A percentile compares a stretch with the other conserved stretches of the same genome.
phyloP scores from a whole-genome alignment of 1,140 invertebrate species.

The Drosophila tsacasi region DNA sequence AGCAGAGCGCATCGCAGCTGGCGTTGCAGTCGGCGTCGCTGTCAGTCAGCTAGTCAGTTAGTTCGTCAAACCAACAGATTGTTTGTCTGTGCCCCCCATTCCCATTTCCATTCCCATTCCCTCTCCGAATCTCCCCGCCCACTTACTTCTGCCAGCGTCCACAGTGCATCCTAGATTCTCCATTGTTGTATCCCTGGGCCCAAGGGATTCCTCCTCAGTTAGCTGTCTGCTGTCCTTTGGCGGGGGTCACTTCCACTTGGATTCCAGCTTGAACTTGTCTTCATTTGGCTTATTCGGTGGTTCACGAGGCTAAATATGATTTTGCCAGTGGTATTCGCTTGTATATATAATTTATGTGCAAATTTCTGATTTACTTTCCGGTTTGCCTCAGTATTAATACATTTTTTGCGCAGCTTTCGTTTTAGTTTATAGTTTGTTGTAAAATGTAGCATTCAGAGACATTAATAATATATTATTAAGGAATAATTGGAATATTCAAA shows the following conservation, averaged over 20 bases:
- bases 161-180: conserved; percentile 10
- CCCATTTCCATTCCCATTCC: too few relatives aligned
- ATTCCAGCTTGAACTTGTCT: conserved; percentile 43
- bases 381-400: background rate
- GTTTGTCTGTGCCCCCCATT: conserved; percentile 34
- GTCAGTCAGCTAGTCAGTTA: conserved; percentile 43
- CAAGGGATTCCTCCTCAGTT: conserved; percentile 41
- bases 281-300: conserved; percentile 22
- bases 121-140: background rate
- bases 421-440: background rate
- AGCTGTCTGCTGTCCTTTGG: conserved; percentile 44
- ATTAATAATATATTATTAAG: background rate
- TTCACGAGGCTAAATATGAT: conserved; percentile 9
- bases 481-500: too few relatives aligned
- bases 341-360: background rate
- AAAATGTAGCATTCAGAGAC: background rate
- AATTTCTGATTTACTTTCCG: conserved; percentile 12
- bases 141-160: conserved; percentile 6
- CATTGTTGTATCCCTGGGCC: conserved; percentile 61
- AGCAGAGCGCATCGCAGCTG: background rate
- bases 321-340: background rate
- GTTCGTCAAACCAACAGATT: conserved; percentile 54
- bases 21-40: conserved; percentile 6
- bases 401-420: background rate
- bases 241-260: conserved; percentile 66